These are phyloP conservation scores for Protobothrops mucrosquamatus DNA, from an alignment of 2,113 vertebrate species.

Conservation along the genomic window DNA sequence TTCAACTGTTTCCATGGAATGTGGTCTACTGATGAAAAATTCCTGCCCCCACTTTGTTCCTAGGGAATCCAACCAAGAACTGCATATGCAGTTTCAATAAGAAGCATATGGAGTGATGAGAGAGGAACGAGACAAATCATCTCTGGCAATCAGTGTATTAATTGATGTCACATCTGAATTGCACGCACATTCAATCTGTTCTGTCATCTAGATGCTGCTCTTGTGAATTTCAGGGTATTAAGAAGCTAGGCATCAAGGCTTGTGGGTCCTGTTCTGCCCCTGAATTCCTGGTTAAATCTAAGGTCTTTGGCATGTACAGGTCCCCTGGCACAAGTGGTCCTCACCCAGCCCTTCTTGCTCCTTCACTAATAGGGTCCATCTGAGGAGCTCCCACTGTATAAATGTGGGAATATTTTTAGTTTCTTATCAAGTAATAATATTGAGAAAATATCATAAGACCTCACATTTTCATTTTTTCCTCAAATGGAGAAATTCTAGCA, in stretches of 20 bases:
- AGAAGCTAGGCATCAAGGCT: neutral
- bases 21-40: neutral
- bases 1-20: neutral
- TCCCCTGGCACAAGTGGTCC: neutral
- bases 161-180: neutral
- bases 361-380: neutral
- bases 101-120: neutral
- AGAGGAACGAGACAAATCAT: neutral
- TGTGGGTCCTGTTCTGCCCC: neutral
- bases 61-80: neutral
- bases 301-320: neutral
- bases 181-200: neutral
- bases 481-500: neutral
- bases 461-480: neutral
- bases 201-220: neutral
- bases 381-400: neutral
- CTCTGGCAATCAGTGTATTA: neutral
- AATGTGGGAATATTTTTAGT: neutral
- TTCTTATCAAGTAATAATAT: neutral
- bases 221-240: neutral
- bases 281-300: neutral
- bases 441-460: neutral
- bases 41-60: neutral
- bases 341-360: neutral
- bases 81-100: neutral